Evolutionary conservation across 2,113 vertebrate genomes (phyloP), one percentile per base, ranked within the genome.

Genomic region (Otocyon megalotis): DNA sequence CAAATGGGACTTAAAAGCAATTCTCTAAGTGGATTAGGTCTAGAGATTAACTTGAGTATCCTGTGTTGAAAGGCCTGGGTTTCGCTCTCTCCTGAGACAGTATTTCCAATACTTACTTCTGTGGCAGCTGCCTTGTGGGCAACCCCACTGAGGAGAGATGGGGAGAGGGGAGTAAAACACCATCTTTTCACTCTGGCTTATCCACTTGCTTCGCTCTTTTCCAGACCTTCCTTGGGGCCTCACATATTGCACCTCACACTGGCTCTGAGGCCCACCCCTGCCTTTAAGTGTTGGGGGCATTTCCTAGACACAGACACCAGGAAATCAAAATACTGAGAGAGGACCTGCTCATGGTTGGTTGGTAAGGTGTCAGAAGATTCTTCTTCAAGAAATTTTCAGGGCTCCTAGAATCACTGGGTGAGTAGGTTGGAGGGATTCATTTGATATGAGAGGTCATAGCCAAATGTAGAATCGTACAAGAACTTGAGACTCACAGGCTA

Each of bases 31-130:
- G 87, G 96, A 94, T 84, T 97, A 95, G 88, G 43, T 56, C 60
- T 56, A 76, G 86, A 96, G 94, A 97, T 96, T 90, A 97, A 67
- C 86, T 96, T 65, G 88, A 94, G 83, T 48, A 97, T 80, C 91
- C 67, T 93, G 60, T 86, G 58, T 90, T 97, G 97, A 97, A 97
- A 98, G 81, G 58, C 2, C 0, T 60, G 86, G 32, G 2, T 95
- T 98, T 97, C 92, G 35, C 86, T 93, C 95, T 98, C 91, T 88
- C 86, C 62, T 1, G n/a, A 95, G 56, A 81, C 60, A 37, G 7
- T 32, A 17, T 95, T 94, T 96, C 95, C 54, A 93, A 60, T 65
- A 79, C 62, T 30, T 65, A 79, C 62, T 30, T 83, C 63, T 48
- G 30, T 12, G 48, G 92, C 71, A 93, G 56, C 56, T 96, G 74